Evolutionary conservation across 2,797 vertebrate species (phyloP).

Genomic region (Decapterus maruadsi): DNA sequence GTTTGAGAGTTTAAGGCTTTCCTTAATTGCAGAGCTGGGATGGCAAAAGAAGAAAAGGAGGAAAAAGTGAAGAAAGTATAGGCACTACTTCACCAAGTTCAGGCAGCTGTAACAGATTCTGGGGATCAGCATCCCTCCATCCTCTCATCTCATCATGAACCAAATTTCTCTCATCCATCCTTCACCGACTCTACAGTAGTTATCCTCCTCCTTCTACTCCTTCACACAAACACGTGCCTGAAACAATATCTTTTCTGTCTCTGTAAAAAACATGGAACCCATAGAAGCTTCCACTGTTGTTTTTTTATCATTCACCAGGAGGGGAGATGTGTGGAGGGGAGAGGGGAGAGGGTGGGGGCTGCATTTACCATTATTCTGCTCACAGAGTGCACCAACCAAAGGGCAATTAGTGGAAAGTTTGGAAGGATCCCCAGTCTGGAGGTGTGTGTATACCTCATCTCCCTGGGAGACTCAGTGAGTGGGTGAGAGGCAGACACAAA

Average conservation of each 20-base stretch:
- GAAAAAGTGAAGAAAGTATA: slow-evolving; percentile 41
- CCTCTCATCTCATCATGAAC: slow-evolving; percentile 18
- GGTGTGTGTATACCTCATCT: slow-evolving; percentile 63
- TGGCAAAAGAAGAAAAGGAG: slow-evolving; percentile 56
- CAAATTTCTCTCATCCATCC: background rate
- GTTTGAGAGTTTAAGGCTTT: slow-evolving; percentile 68
- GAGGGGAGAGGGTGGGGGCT: background rate
- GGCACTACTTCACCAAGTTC: slow-evolving; percentile 25
- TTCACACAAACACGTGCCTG: background rate
- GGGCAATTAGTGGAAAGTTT: slow-evolving; percentile 64
- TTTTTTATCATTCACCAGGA: slow-evolving; percentile 29
- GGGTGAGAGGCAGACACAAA: slow-evolving; percentile 71
- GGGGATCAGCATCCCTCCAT: slow-evolving; percentile 21
- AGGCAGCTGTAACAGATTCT: slow-evolving; percentile 35
- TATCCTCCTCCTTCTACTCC: background rate
- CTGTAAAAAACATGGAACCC: slow-evolving; percentile 25
- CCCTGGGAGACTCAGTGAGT: slow-evolving; percentile 65
- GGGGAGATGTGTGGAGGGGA: no score
- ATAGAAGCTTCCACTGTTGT: slow-evolving; percentile 10
- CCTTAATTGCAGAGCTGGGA: slow-evolving; percentile 77
- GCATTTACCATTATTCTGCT: slow-evolving; percentile 21
- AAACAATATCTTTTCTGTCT: slow-evolving; percentile 14
- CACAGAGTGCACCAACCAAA: slow-evolving; percentile 18
- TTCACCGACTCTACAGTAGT: background rate
- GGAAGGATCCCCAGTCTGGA: slow-evolving; percentile 62